A percentile compares a stretch with the other conserved stretches of the same genome.
These are phyloP conservation scores for Dinoponera quadriceps DNA, from an alignment of 1,140 invertebrate genomes.

Conservation along the genomic window DNA sequence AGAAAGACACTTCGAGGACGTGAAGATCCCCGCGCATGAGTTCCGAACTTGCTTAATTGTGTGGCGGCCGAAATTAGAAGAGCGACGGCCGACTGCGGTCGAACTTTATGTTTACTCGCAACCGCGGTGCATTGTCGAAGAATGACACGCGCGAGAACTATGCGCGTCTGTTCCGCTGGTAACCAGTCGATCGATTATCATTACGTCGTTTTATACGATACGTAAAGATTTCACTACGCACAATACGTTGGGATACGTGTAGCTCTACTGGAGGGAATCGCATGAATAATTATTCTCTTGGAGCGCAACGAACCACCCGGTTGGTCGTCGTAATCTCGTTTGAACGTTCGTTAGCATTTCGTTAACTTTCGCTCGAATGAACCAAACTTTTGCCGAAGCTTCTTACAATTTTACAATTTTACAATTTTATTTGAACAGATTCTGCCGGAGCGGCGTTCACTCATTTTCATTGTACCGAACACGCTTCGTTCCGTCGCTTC, in stretches of 20 bases:
- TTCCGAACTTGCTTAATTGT: constrained; percentile 47
- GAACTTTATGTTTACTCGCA: constrained; percentile 28
- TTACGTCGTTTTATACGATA: constrained; percentile 25
- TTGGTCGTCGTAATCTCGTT: background rate
- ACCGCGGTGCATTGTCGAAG: background rate
- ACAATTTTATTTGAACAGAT: too few species aligned
- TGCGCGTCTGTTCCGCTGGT: background rate
- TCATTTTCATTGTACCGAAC: too few species aligned
- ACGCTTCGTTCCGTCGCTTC: too few species aligned
- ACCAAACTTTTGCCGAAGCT: too few species aligned
- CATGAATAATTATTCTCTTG: constrained; percentile 1
- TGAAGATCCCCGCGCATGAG: constrained; percentile 56
- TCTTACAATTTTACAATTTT: too few species aligned
- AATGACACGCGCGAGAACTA: background rate
- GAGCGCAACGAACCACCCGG: background rate
- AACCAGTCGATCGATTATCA: background rate
- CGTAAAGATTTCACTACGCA: constrained; percentile 36
- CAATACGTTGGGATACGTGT: constrained; percentile 6
- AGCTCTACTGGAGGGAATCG: background rate
- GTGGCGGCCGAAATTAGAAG: constrained; percentile 23
- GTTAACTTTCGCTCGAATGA: too few species aligned
- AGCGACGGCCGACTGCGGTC: background rate
- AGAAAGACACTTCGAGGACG: constrained; percentile 71
- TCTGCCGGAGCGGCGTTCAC: too few species aligned
- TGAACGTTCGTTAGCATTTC: background rate